Base-by-base conservation (phyloP, 1,140 invertebrate genomes). In the Aphis gossypii region DNA sequence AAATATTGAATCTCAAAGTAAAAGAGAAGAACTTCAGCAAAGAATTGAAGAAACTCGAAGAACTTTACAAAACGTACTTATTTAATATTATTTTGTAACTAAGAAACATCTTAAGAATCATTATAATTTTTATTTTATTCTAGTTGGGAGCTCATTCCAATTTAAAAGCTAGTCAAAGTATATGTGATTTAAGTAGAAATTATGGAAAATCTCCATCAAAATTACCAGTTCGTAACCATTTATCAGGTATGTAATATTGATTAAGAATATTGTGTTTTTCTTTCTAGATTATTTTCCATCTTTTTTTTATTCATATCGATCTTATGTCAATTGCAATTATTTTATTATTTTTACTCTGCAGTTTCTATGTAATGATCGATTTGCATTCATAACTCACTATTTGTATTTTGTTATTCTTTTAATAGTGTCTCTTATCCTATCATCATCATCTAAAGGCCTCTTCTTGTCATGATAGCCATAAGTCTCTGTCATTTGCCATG, bases 21-120 rank as follows among this genome's bases (percentile, higher is more conserved):
- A 97, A 94, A 96, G 98, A 84, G 97, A 98, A 95, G 98, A 98
- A 95, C 95, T 99, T 87, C 96, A 97, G 94, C 97, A 97, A 95
- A 96, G 98, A 95, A 98, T 98, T 95, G 97, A 98, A 95, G 98
- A 98, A 95, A 98, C 98, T 0, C 96, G 97, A 95, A 96, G 97
- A 94, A 98, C 98, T 95, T 95, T 99, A 88, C 97, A 98, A 96
- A 98, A 97, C 95, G 98, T 98, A 95, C 96, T 97, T 96, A 94
- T 38, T 93, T 48, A 41, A 90, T 35, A 60, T 87, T 93, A 23
- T 54, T 84, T 87, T 90, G 82, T 88, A 88, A 88, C 44, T 84
- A 23, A 14, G 51, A 23, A 14, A 38, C 38, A 44, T 20, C 48
- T 14, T 51, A 51, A 20, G 14, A 51, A 51, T 6, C 25, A 14